Base-by-base conservation (phyloP, 2,888 invertebrate genomes). In the Rapana venosa region DNA sequence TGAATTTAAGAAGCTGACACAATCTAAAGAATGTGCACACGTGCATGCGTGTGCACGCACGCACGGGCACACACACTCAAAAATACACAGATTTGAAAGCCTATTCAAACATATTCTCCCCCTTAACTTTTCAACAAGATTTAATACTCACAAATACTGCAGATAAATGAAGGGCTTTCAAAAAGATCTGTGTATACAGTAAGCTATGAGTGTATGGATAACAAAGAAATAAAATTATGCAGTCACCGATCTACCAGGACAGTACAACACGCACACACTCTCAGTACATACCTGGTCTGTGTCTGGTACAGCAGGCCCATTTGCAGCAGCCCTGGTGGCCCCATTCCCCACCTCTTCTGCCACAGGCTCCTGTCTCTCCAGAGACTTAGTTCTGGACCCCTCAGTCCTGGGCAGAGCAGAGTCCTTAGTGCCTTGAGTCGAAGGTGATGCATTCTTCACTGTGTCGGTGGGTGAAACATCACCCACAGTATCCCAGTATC, bases 371-470 rank as follows among this genome's bases (percentile, higher is more conserved):
- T 87, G 87, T 22, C 87, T 70, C 70, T 70, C 36, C 32, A 87
- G 70, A 87, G 87, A 87, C 30, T 36, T 66, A 13, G n/a, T 66
- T 1, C 35, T 8, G 8, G 86, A 15, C 66, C 32, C 47, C 4
- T 26, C 84, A 35, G 84, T 22, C 70, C 11, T 15, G 32, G 8
- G 36, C 66, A 35, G 20, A 26, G 4, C 87, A 36, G 70, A 66
- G 11, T 70, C 87, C 0, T 20, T 26, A 1, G 87, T 35, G 20
- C 36, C 2, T 1, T 36, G 1, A 70, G 30, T 70, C 0, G 70
- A 8, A 15, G 87, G 87, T 4, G 87, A 87, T 66, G 32, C 26
- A 70, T 87, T 87, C 36, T 87, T 70, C 58, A 87, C 32, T 20
- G 87, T 87, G 1, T 84, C 58, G 13, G 84, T 56, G 6, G 84